A percentile compares a stretch with the other conserved stretches of the same genome.
Conservation (phyloP, 1,140 invertebrate genomes). For the Drosophila leontia region DNA sequence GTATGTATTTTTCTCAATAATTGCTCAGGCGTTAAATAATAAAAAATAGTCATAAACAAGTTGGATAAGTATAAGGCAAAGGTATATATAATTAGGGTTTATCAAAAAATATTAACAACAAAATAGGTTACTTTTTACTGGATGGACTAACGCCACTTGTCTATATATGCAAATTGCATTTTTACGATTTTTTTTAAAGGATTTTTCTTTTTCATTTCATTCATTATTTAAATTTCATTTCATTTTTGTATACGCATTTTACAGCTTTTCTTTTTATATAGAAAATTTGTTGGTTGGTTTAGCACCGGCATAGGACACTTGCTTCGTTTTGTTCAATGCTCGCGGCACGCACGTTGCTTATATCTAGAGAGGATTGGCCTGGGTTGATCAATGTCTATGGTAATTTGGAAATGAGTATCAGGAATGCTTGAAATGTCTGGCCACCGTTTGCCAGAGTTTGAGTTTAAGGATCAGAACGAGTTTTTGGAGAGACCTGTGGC, state of each 20-base stretch:
- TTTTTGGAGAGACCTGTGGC: constrained; percentile 53
- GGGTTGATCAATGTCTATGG: constrained; percentile 52
- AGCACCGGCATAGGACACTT: constrained; percentile 84
- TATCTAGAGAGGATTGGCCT: constrained; percentile 10
- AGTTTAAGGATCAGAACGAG: constrained; percentile 16
- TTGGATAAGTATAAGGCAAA: constrained; percentile 66
- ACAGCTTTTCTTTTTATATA: constrained; percentile 45
- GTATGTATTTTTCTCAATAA: constrained; percentile 71
- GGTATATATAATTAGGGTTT: constrained; percentile 53
- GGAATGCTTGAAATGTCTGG: constrained; percentile 72
- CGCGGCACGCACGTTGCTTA: constrained; percentile 30
- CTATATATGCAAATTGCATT: constrained; percentile 57
- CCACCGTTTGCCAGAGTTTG: constrained; percentile 17
- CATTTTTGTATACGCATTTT: constrained; percentile 61
- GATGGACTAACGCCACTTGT: constrained; percentile 72
- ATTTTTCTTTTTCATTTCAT: constrained; percentile 30
- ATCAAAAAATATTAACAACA: constrained; percentile 82
- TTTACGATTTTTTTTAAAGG: constrained; percentile 54
- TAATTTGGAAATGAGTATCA: constrained; percentile 78
- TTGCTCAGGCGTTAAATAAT: constrained; percentile 71
- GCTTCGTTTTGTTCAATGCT: constrained; percentile 74
- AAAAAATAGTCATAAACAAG: constrained; percentile 56
- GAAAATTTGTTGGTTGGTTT: constrained; percentile 75
- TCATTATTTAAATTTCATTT: constrained; percentile 28
- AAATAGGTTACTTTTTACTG: constrained; percentile 60